Evolutionary conservation across 2,797 vertebrate species (phyloP).

Genomic region (Cetoscarus ocellatus): DNA sequence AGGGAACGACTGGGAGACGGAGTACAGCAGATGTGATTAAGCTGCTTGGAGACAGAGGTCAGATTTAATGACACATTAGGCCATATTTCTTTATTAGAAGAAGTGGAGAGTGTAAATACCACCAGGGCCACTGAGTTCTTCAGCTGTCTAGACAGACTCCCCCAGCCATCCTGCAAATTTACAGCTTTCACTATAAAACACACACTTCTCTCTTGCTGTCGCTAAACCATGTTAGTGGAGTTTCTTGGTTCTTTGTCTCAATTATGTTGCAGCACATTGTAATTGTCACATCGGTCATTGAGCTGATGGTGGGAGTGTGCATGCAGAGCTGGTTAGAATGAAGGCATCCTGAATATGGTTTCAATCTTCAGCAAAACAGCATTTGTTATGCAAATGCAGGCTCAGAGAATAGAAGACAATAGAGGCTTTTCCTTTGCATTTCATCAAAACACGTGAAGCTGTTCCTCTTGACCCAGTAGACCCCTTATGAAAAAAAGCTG

Average conservation of each 20-base stretch:
- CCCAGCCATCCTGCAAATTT: constrained; percentile 20
- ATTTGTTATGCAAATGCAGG: constrained; percentile 53
- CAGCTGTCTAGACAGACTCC: constrained; percentile 43
- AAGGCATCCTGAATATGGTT: constrained; percentile 29
- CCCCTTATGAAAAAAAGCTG: constrained; percentile 7
- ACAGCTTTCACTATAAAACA: constrained; percentile 28
- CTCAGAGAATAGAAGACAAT: constrained; percentile 23
- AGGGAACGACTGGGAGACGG: constrained; percentile 18
- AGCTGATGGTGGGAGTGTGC: constrained; percentile 34
- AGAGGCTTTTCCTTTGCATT: constrained; percentile 2
- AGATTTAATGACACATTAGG: constrained; percentile 31
- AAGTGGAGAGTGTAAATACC: constrained; percentile 54
- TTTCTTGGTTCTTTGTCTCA: constrained; percentile 12
- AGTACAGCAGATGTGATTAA: constrained; percentile 48
- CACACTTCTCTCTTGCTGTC: constrained; percentile 7
- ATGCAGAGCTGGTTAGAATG: neutral
- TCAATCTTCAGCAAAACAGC: constrained; percentile 26
- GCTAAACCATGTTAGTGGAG: neutral
- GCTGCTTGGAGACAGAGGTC: constrained; percentile 39
- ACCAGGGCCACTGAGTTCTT: constrained; percentile 17
- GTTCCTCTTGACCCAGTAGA: constrained; percentile 7
- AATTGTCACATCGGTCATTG: constrained; percentile 27
- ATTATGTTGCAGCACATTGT: constrained; percentile 26
- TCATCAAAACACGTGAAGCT: constrained; percentile 25
- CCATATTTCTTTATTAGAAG: constrained; percentile 46